Conservation (phyloP, 2,113 vertebrate species). For the Oncorhynchus keta region DNA sequence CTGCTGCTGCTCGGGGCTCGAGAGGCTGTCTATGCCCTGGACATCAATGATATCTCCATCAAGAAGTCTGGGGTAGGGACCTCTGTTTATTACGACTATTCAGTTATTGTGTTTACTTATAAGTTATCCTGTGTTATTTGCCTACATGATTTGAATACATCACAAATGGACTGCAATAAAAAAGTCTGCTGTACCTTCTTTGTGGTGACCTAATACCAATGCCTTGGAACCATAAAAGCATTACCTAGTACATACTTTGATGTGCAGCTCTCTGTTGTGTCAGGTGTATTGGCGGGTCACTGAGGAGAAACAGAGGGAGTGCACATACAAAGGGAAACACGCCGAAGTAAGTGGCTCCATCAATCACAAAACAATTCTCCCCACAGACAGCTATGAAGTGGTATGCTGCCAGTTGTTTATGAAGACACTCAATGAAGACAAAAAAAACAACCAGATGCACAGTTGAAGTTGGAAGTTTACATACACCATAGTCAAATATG, state of each 20-base stretch:
- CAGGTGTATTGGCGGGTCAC: constrained; percentile 73
- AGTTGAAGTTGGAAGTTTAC: not conserved
- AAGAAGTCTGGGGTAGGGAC: constrained; percentile 60
- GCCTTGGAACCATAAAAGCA: not conserved
- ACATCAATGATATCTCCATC: constrained; percentile 67
- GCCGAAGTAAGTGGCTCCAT: constrained; percentile 58
- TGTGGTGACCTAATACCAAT: not conserved
- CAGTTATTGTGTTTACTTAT: not conserved
- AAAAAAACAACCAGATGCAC: not conserved
- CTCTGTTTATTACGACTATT: rapidly evolving
- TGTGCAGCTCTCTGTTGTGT: constrained; percentile 48
- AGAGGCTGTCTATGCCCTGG: constrained; percentile 74
- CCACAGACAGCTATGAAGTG: not conserved
- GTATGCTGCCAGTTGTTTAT: not conserved
- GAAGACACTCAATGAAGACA: not conserved
- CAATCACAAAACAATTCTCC: constrained; percentile 7
- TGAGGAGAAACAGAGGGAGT: constrained; percentile 66
- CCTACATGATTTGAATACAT: too few relatives aligned
- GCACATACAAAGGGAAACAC: constrained; percentile 70
- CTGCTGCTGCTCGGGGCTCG: constrained; percentile 75
- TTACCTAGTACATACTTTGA: constrained; percentile 26
- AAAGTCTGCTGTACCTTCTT: not conserved
- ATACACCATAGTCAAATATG: too few relatives aligned
- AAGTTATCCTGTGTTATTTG: not conserved
- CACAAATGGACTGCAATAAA: not conserved